Percentiles rank a stretch among this genome's conserved stretches.
These are phyloP conservation scores for Mesitornis unicolor DNA, from an alignment of 2,113 vertebrate genomes.

Conservation along the genomic window DNA sequence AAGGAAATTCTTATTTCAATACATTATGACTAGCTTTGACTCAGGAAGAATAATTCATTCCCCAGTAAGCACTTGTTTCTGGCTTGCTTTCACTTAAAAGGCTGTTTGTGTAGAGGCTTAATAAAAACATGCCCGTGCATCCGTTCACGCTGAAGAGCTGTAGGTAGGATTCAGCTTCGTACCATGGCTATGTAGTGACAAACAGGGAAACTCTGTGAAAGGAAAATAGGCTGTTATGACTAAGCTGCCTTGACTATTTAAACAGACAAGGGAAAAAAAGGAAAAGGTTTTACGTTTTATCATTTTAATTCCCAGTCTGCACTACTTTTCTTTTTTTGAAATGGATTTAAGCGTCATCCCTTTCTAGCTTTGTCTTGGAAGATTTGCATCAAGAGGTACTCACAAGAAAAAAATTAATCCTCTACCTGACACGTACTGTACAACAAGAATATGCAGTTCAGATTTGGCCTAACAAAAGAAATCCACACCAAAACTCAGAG, in stretches of 20 bases:
- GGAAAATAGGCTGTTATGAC: not conserved
- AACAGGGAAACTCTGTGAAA: not conserved
- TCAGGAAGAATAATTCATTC: not conserved
- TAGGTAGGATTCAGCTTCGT: not conserved
- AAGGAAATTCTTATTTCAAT: not conserved
- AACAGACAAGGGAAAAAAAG: not conserved
- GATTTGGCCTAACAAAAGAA: not conserved
- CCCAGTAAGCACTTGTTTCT: not conserved
- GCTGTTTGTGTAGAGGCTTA: not conserved
- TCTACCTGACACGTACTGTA: not conserved
- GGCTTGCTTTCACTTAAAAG: not conserved
- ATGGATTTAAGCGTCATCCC: not conserved
- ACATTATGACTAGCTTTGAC: not conserved
- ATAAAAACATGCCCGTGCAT: not conserved
- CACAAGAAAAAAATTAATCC: not conserved
- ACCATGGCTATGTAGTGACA: not conserved
- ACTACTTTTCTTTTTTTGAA: not conserved
- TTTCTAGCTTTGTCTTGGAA: not conserved
- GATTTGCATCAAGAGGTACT: not conserved
- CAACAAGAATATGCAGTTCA: not conserved
- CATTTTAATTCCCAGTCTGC: not conserved
- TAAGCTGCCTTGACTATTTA: not conserved
- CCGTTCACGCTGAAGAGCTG: not conserved
- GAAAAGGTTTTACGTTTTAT: not conserved
- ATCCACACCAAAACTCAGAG: rapidly evolving